Conservation (phyloP, 2,113 vertebrate species). For the Vireo altiloquus region DNA sequence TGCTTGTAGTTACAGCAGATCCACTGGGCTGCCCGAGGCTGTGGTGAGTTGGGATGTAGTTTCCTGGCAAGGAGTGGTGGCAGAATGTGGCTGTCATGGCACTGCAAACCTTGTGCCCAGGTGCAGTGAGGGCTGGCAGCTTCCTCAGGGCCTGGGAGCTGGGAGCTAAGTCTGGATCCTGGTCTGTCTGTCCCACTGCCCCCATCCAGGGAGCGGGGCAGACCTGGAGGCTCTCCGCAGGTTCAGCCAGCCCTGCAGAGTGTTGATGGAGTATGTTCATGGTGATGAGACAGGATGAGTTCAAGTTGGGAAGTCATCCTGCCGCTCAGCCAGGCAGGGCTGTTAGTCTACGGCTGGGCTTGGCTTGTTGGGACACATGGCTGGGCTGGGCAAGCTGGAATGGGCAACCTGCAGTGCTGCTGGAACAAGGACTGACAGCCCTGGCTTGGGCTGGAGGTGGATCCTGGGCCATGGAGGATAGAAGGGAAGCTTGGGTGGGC, state of each 20-base stretch:
- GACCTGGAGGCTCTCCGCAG: neutral
- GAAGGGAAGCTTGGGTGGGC: neutral
- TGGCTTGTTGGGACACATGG: neutral
- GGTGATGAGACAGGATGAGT: neutral
- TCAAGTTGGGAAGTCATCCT: neutral
- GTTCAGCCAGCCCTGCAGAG: neutral
- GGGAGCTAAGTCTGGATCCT: neutral
- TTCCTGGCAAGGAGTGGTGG: neutral
- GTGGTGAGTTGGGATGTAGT: neutral
- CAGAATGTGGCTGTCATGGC: neutral
- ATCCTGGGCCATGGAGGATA: neutral
- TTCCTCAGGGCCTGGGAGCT: rapidly evolving
- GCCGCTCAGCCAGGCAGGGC: neutral
- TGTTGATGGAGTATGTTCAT: neutral
- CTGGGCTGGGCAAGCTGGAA: neutral
- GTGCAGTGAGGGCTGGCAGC: neutral
- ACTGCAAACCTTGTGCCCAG: neutral
- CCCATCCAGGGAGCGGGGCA: neutral
- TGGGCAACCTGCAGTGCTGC: neutral
- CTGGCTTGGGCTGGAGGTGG: neutral
- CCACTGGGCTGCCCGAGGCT: neutral
- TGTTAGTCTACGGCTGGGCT: neutral
- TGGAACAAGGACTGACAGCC: neutral
- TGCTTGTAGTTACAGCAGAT: neutral
- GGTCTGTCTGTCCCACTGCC: neutral